Evolutionary conservation across 2,888 invertebrate species (phyloP), one percentile per base, ranked within the genome.

Genomic region (Silvanus unidentatus): DNA sequence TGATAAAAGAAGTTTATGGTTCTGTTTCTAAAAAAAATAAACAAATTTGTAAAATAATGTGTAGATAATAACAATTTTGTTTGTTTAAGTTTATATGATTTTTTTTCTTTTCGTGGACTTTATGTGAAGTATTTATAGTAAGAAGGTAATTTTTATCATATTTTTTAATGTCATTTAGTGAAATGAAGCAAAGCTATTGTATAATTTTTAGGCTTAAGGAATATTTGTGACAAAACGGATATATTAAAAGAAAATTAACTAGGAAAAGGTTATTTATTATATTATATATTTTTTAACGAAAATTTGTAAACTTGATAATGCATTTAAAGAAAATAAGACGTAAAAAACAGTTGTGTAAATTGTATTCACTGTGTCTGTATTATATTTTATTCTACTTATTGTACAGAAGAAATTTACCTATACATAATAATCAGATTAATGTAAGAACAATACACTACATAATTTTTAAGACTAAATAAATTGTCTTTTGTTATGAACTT

Each of bases 1-100:
- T 69, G 61, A 62, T 64, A 49, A 12, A 5, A 32, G 10, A 55
- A 46, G 29, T 35, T 44, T 39, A 43, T 46, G 42, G 43, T 48
- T 49, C 46, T 44, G 52, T 50, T 50, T 48, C 48, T 43, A 40
- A 12, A 16, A 41, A 43, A 35, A 32, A 41, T 37, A 16, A 39
- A 30, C 15, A 13, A 40, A 44, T 40, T 36, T 53, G 53, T 53
- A 53, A 42, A 53, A 48, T 52, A 47, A 39, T 53, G 48, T 50
- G 48, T 44, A 50, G n/a, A 32, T 32, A 32, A 9, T 28, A 10
- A 9, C 10, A 32, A 32, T 32, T 32, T 53, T 44, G 44, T 41
- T 35, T 34, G 22, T 44, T 44, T 47, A 16, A 29, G 12, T 37
- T 44, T 48, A n/a, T n/a, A n/a, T n/a, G n/a, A n/a, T n/a, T n/a